Percentiles rank a stretch among this genome's conserved stretches.
Evolutionary conservation across 2,113 vertebrate genomes (phyloP).

Genomic region (Hippopotamus amphibius): DNA sequence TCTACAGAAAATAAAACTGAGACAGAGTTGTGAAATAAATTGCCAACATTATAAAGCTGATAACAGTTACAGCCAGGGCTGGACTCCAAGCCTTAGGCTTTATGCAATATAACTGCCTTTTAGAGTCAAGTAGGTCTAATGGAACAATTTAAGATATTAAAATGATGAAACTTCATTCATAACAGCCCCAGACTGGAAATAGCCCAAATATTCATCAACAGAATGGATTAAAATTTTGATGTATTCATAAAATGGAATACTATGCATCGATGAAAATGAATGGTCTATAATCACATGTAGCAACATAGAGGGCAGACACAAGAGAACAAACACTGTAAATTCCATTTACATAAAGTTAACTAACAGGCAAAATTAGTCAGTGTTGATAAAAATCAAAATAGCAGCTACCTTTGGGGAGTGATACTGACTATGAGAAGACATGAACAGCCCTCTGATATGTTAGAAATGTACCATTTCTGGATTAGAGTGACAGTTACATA

Average conservation of each 20-base stretch:
- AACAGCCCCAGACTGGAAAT: background rate
- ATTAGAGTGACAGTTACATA: background rate
- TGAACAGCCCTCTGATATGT: background rate
- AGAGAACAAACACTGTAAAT: background rate
- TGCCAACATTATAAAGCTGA: background rate
- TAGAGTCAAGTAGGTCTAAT: background rate
- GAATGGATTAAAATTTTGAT: background rate
- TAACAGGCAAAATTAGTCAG: background rate
- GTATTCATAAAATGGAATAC: background rate
- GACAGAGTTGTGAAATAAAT: background rate
- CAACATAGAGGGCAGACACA: background rate
- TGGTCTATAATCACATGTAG: background rate
- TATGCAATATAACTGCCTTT: background rate
- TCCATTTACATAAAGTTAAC: background rate
- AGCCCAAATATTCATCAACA: background rate
- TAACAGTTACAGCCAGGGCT: background rate
- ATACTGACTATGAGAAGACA: background rate
- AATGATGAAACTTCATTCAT: background rate
- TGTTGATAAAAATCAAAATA: background rate
- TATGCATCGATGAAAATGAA: background rate
- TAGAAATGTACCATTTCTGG: background rate
- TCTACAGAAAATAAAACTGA: constrained; percentile 32
- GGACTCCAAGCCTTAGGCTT: background rate
- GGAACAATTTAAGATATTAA: background rate
- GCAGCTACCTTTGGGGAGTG: background rate